Percentiles rank a stretch among this genome's conserved stretches.
Conservation (phyloP, 2,888 invertebrate species). For the Dilophus febrilis region DNA sequence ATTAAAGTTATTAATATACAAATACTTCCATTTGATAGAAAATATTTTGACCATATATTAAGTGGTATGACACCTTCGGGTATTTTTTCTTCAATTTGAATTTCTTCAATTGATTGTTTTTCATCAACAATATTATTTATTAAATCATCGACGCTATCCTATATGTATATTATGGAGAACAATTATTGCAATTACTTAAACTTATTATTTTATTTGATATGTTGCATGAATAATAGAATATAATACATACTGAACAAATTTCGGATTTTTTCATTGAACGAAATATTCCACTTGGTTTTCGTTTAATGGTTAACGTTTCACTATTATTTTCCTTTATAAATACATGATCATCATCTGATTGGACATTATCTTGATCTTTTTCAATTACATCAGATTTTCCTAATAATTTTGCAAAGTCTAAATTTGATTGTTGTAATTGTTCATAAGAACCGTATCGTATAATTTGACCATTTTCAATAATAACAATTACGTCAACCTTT, state of each 20-base stretch:
- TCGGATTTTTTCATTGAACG: no score
- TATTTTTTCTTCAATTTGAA: slow-evolving; percentile 22
- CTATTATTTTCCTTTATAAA: no score
- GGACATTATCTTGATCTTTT: background rate
- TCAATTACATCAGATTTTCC: slow-evolving; percentile 20
- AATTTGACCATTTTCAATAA: slow-evolving; percentile 33
- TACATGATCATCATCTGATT: background rate
- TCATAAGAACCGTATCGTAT: slow-evolving; percentile 26
- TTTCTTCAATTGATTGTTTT: background rate
- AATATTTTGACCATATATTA: slow-evolving; percentile 35
- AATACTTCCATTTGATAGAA: slow-evolving; percentile 37
- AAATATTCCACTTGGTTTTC: no score
- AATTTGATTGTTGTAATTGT: slow-evolving; percentile 29
- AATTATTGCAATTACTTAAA: no score
- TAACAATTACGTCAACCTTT: slow-evolving; percentile 34
- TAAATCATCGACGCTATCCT: background rate
- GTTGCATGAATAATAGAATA: no score
- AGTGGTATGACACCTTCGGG: slow-evolving; percentile 27
- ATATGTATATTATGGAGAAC: background rate
- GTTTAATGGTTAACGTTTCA: no score
- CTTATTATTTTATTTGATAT: no score
- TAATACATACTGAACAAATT: no score
- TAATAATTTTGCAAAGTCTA: slow-evolving; percentile 35
- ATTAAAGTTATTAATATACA: slow-evolving; percentile 33
- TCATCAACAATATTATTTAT: slow-evolving; percentile 8